These are phyloP conservation scores for Myzus persicae DNA, from an alignment of 1,140 invertebrate species.

Conservation along the genomic window DNA sequence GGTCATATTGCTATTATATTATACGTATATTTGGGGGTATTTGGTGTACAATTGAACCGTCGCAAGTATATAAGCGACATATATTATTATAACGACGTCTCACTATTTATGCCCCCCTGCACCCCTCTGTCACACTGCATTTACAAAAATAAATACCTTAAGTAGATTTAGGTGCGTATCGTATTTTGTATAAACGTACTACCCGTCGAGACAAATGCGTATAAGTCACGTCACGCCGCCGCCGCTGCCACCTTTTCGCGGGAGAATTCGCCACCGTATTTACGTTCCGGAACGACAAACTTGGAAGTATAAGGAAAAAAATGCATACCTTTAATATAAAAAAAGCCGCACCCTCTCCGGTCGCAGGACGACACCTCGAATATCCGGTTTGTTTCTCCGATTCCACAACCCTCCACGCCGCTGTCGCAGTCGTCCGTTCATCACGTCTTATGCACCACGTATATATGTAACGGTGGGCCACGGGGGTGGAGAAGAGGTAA, in stretches of 20 bases:
- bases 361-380: conserved; percentile 44
- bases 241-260: not conserved
- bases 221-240: not conserved
- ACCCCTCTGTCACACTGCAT: not conserved
- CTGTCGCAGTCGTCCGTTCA: not conserved
- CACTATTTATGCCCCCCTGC: not conserved
- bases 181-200: not conserved
- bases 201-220: not conserved
- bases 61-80: not conserved
- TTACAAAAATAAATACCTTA: not conserved
- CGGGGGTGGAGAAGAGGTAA: not conserved
- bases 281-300: conserved; percentile 28
- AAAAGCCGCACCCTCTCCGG: not conserved
- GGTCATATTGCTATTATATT: not conserved
- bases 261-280: not conserved
- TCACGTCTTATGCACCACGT: not conserved
- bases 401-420: not conserved
- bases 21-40: not conserved
- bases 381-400: conserved; percentile 52
- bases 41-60: not conserved
- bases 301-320: not conserved
- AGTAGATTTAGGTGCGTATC: too few relatives aligned
- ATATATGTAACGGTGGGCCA: not conserved
- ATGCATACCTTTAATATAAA: conserved; percentile 13
- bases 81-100: too few relatives aligned